These are phyloP conservation scores for Odontophorus gujanensis DNA, from an alignment of 2,113 vertebrate species.

Conservation along the genomic window DNA sequence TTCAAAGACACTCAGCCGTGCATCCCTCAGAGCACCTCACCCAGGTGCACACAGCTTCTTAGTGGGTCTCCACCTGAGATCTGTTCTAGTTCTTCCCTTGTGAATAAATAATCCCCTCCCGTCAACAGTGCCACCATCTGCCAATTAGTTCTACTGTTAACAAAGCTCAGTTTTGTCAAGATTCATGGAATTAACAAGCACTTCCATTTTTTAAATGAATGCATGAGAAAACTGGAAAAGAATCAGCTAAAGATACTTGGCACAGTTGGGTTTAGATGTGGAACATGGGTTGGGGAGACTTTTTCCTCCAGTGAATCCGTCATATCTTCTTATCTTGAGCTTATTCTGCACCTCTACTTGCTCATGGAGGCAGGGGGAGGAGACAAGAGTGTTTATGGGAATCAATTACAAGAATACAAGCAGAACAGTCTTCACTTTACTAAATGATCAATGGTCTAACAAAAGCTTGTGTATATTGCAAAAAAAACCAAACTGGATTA, in stretches of 20 bases:
- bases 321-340: background rate
- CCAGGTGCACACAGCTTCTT: background rate
- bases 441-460: background rate
- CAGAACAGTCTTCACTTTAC: background rate
- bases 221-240: background rate
- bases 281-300: background rate
- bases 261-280: background rate
- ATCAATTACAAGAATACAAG: background rate
- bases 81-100: background rate
- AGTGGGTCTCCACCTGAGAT: background rate
- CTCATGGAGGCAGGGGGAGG: no score
- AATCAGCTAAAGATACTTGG: background rate
- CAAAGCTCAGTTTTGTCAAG: background rate
- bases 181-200: background rate
- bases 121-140: no score
- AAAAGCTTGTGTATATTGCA: background rate
- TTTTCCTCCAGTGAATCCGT: background rate
- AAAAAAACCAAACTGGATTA: background rate
- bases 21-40: background rate
- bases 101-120: background rate
- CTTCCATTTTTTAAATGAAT: background rate
- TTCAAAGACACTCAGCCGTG: background rate
- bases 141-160: background rate
- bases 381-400: background rate
- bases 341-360: background rate